Evolutionary conservation across 1,140 invertebrate genomes (phyloP).

Genomic region (Ruditapes philippinarum): DNA sequence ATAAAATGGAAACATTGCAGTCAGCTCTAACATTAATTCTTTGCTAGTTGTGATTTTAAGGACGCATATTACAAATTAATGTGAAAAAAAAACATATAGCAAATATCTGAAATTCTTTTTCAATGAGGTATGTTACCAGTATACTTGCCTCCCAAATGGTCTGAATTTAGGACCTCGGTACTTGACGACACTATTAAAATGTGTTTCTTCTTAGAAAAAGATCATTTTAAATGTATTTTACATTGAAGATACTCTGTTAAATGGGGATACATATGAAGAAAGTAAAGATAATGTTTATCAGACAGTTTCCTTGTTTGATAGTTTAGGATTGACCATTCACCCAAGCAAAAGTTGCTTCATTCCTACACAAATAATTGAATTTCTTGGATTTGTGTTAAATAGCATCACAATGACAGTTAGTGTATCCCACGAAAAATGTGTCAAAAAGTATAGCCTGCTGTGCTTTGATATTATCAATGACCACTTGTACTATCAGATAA

Average conservation of each 20-base stretch:
- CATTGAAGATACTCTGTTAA: not conserved
- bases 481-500: not conserved
- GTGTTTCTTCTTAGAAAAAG: not conserved
- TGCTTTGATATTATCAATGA: not conserved
- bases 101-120: not conserved
- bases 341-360: not conserved
- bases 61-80: not conserved
- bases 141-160: not conserved
- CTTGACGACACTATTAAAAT: not conserved
- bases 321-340: not conserved
- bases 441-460: not conserved
- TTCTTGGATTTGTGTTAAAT: not conserved
- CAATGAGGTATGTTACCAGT: not conserved
- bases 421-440: not conserved
- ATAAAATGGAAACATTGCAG: not conserved
- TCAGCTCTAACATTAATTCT: not conserved
- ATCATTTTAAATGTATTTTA: not conserved
- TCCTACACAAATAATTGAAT: not conserved
- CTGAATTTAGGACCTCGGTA: not conserved
- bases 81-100: not conserved
- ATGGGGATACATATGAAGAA: not conserved
- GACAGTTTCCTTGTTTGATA: not conserved
- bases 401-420: not conserved
- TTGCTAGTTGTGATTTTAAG: not conserved
- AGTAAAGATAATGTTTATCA: not conserved